These are phyloP conservation scores for Morpho helenor DNA, from an alignment of 2,888 invertebrate species.

Conservation along the genomic window DNA sequence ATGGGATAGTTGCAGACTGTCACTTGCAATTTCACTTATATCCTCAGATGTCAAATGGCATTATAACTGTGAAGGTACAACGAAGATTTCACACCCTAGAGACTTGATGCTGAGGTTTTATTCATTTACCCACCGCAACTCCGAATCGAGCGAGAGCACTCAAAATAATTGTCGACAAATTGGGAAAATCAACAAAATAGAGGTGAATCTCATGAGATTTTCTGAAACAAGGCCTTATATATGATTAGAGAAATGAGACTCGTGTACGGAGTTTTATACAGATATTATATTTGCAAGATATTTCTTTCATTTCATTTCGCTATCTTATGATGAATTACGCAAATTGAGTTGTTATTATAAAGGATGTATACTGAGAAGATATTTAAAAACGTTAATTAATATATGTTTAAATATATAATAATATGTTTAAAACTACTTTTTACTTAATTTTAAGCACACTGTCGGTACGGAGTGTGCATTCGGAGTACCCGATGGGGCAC, in stretches of 20 bases:
- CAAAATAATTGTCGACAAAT: conserved; percentile 44
- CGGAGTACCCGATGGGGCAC: no score
- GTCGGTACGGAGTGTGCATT: no score
- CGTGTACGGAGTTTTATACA: not conserved
- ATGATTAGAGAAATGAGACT: conserved; percentile 6
- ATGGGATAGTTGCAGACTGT: no score
- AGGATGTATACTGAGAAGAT: no score
- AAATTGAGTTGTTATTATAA: no score
- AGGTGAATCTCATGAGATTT: conserved; percentile 17
- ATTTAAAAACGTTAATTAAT: no score
- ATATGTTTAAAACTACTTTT: no score
- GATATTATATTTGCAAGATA: not conserved
- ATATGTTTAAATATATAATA: no score
- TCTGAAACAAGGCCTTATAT: conserved; percentile 6
- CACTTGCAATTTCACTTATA: not conserved
- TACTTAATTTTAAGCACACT: no score
- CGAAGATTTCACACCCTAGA: conserved; percentile 13
- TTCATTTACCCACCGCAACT: conserved; percentile 32
- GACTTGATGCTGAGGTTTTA: conserved; percentile 27
- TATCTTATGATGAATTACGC: no score
- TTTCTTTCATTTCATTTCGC: no score
- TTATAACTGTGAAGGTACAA: not conserved
- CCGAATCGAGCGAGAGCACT: conserved; percentile 32
- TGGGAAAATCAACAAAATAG: conserved; percentile 36
- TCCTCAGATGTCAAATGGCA: not conserved